Conservation (phyloP, 1,140 invertebrate species). For the Drosophila nannoptera region DNA sequence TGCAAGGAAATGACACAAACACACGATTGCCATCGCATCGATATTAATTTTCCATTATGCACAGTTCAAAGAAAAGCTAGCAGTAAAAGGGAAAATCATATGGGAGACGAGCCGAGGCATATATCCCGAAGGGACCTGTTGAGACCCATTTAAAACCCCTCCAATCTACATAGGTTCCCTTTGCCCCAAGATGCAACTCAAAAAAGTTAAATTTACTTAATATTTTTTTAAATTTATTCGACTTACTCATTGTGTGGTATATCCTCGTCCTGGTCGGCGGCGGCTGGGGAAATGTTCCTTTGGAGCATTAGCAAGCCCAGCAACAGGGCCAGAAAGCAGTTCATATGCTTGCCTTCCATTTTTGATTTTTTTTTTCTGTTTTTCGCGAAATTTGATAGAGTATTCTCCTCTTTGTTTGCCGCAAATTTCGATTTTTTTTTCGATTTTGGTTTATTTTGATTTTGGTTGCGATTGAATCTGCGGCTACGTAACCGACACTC, state of each 20-base stretch:
- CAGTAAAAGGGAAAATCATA: no score
- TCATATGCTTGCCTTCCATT: conserved; percentile 70
- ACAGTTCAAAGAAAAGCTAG: conserved; percentile 30
- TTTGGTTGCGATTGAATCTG: conserved; percentile 44
- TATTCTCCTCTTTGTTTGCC: background rate
- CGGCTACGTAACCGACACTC: conserved; percentile 31
- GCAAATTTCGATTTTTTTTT: background rate
- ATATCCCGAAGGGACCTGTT: background rate
- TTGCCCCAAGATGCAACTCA: background rate
- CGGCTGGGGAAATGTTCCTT: conserved; percentile 68
- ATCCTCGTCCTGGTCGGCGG: conserved; percentile 88
- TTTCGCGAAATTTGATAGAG: conserved; percentile 23
- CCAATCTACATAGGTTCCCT: background rate
- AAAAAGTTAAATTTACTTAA: background rate
- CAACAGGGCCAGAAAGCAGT: conserved; percentile 64
- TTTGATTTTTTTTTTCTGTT: conserved; percentile 1
- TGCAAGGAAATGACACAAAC: conserved; percentile 46
- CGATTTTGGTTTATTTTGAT: conserved; percentile 32
- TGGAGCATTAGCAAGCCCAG: conserved; percentile 70
- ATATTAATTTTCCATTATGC: conserved; percentile 34
- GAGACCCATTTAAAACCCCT: background rate
- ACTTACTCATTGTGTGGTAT: conserved; percentile 91
- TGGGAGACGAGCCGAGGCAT: no score
- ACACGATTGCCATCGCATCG: conserved; percentile 22
- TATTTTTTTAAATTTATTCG: no score